A percentile compares a stretch with the other conserved stretches of the same genome.
These are phyloP conservation scores for Lamellibrachia satsuma DNA, from an alignment of 2,888 invertebrate genomes.

Conservation along the genomic window DNA sequence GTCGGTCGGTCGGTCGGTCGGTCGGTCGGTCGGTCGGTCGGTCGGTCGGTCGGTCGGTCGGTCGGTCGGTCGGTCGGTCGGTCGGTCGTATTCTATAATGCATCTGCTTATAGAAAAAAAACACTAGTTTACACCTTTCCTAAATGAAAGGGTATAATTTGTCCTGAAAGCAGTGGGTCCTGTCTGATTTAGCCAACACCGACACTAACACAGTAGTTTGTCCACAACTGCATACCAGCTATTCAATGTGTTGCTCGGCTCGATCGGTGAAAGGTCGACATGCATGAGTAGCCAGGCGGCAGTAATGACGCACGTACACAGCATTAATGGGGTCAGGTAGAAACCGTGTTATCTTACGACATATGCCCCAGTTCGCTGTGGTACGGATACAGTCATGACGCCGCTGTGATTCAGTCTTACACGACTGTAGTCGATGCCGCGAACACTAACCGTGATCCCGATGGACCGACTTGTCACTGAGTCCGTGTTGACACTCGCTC, in stretches of 20 bases:
- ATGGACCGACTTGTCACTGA: background rate
- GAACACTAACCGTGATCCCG: background rate
- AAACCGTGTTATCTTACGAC: background rate
- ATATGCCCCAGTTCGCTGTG: background rate
- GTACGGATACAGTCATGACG: background rate
- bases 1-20: no score
- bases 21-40: no score
- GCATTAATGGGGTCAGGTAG: background rate
- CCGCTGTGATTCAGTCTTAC: background rate
- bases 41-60: no score
- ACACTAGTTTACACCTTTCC: no score
- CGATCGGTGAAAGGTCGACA: background rate
- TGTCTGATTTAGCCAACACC: background rate
- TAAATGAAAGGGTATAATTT: no score
- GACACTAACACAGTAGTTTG: background rate
- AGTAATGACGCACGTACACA: background rate
- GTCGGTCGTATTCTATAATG: no score
- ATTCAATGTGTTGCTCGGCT: background rate
- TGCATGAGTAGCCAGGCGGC: background rate
- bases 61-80: no score
- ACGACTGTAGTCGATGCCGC: background rate
- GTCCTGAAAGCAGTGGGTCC: background rate
- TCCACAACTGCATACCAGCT: background rate
- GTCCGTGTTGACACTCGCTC: background rate
- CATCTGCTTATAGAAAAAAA: no score